Percentiles rank a stretch among this genome's conserved stretches.
These are phyloP conservation scores for Pristionchus exspectatus DNA, from an alignment of 2,888 invertebrate genomes.

Conservation along the genomic window DNA sequence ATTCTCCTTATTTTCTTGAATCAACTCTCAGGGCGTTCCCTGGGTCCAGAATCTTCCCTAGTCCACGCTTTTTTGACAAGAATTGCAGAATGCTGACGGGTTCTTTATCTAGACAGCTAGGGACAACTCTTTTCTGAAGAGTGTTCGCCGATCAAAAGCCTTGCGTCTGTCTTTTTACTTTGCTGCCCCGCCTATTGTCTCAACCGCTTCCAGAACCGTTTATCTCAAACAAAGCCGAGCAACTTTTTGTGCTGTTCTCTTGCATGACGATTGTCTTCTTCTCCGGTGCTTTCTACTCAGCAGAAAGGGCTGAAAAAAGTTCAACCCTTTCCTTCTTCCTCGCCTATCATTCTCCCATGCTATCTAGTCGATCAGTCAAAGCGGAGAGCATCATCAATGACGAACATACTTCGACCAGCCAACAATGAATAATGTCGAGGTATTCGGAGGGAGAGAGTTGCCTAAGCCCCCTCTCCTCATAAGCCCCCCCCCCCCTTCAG, in stretches of 20 bases:
- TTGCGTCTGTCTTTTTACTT: not conserved
- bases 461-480: not conserved
- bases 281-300: no score
- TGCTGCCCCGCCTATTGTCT: not conserved
- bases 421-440: slow-evolving; percentile 13
- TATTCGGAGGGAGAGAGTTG: not conserved
- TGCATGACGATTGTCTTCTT: not conserved
- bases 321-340: not conserved
- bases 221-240: not conserved
- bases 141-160: not conserved
- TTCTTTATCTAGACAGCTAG: no score
- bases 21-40: no score
- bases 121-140: no score
- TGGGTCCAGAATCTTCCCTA: no score
- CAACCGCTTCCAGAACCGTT: not conserved
- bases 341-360: not conserved
- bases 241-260: not conserved
- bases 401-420: no score
- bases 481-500: not conserved
- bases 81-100: no score
- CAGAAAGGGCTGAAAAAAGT: no score
- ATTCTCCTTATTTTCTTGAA: not conserved
- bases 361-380: not conserved
- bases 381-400: no score
- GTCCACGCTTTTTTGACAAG: no score